Conservation (phyloP, 2,113 vertebrate genomes). For the Percopsis transmontana region DNA sequence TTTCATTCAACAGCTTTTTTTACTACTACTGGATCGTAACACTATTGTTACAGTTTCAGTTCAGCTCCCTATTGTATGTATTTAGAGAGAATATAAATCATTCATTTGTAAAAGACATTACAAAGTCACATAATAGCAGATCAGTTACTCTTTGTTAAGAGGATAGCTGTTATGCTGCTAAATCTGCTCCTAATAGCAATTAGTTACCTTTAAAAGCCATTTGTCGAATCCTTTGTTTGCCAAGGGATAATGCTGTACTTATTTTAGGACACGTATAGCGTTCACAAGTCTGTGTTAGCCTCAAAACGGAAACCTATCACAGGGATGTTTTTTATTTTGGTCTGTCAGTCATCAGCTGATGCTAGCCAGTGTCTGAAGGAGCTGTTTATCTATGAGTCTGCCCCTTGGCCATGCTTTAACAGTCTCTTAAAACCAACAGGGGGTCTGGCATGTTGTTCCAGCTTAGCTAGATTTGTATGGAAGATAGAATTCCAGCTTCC, state of each 20-base stretch:
- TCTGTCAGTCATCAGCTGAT: slow-evolving; percentile 32
- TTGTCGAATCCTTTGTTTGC: slow-evolving; percentile 24
- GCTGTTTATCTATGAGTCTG: slow-evolving; percentile 20
- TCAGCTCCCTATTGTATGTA: too few species aligned
- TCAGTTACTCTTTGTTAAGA: background rate
- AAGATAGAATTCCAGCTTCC: slow-evolving; percentile 20
- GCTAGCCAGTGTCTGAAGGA: slow-evolving; percentile 29
- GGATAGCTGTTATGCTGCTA: slow-evolving; percentile 3
- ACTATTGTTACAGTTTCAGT: too few species aligned
- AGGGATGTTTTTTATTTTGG: slow-evolving; percentile 22
- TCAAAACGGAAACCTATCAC: slow-evolving; percentile 11
- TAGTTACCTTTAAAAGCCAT: slow-evolving; percentile 4
- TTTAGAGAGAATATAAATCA: too few species aligned
- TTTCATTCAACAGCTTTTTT: too few species aligned
- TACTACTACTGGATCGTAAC: too few species aligned
- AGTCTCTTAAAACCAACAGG: slow-evolving; percentile 34
- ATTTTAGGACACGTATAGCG: slow-evolving; percentile 14
- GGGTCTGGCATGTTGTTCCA: slow-evolving; percentile 32
- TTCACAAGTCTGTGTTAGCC: slow-evolving; percentile 14
- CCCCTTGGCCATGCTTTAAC: slow-evolving; percentile 22
- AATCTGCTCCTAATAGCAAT: background rate
- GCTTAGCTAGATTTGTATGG: slow-evolving; percentile 9
- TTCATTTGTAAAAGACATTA: background rate
- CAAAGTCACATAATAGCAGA: background rate
- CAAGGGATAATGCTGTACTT: background rate